Conservation (phyloP, 2,888 invertebrate genomes). For the Ophioninae sp. region DNA sequence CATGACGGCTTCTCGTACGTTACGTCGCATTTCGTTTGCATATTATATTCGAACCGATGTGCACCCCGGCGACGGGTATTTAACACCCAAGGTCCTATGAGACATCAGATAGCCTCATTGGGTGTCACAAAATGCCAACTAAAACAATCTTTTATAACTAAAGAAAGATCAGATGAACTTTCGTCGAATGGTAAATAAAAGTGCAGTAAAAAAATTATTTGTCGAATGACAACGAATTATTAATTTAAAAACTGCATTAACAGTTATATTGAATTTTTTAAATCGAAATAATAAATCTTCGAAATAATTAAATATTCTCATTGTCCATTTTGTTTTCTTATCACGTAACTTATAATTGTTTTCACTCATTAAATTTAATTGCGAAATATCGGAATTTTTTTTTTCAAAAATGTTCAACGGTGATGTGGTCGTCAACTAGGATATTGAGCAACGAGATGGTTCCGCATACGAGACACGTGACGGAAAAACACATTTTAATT, state of each 20-base stretch:
- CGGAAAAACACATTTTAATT: slow-evolving; percentile 55
- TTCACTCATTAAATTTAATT: slow-evolving; percentile 44
- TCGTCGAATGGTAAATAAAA: background rate
- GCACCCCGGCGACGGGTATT: background rate
- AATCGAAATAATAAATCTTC: background rate
- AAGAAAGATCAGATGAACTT: background rate
- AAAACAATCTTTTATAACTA: background rate
- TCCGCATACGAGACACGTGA: slow-evolving; percentile 52
- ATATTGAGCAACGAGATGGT: slow-evolving; percentile 14
- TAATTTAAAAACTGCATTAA: background rate
- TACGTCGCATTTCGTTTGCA: slow-evolving; percentile 5
- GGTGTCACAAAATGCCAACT: background rate
- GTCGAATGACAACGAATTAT: background rate
- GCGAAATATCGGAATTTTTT: slow-evolving; percentile 29
- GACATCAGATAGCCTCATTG: background rate
- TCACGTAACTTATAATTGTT: slow-evolving; percentile 23
- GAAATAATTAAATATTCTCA: background rate
- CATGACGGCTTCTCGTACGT: slow-evolving; percentile 25
- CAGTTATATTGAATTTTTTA: background rate
- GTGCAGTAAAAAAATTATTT: background rate
- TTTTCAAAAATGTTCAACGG: background rate
- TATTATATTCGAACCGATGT: slow-evolving; percentile 14
- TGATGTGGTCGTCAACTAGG: background rate
- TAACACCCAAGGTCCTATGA: background rate
- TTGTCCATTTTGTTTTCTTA: background rate